A percentile compares a stretch with the other conserved stretches of the same genome.
Evolutionary conservation across 2,888 invertebrate genomes (phyloP).

Genomic region (Andrena praecox): DNA sequence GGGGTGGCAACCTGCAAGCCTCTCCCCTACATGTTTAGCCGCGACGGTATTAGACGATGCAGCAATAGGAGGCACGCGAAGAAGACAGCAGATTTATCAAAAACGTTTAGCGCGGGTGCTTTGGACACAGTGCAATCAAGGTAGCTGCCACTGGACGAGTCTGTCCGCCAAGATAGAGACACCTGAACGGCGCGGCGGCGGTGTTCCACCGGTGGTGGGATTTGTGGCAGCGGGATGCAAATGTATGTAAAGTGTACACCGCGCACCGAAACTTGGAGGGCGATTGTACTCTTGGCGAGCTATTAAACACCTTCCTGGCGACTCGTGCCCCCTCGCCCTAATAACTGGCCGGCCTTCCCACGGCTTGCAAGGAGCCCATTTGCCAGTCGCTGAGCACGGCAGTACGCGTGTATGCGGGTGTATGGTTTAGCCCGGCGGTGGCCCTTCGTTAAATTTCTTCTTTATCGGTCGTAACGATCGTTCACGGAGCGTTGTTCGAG

Average conservation of each 20-base stretch:
- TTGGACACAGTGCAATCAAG: slow-evolving; percentile 30
- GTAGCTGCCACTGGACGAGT: slow-evolving; percentile 30
- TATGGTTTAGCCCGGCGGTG: slow-evolving; percentile 73
- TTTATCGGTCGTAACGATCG: slow-evolving; percentile 76
- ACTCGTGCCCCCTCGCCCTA: slow-evolving; percentile 71
- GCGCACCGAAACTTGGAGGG: slow-evolving; percentile 65
- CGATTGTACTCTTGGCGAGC: slow-evolving; percentile 82
- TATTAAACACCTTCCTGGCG: slow-evolving; percentile 83
- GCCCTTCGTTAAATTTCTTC: slow-evolving; percentile 80
- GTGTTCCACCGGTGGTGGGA: slow-evolving; percentile 68
- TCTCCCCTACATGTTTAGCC: no score
- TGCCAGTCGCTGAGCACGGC: slow-evolving; percentile 47
- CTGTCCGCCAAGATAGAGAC: slow-evolving; percentile 72
- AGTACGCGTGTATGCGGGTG: slow-evolving; percentile 64
- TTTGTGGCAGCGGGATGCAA: slow-evolving; percentile 80
- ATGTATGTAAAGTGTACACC: slow-evolving; percentile 82
- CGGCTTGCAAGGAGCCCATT: slow-evolving; percentile 53
- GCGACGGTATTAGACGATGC: no score
- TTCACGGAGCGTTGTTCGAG: slow-evolving; percentile 64
- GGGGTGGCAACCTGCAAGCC: no score
- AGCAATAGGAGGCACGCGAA: background rate
- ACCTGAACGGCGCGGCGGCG: slow-evolving; percentile 63
- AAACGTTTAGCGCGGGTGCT: slow-evolving; percentile 34
- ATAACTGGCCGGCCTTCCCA: slow-evolving; percentile 61
- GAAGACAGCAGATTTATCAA: background rate